phyloP scores from a whole-genome alignment of 2,888 invertebrate genomes.

The Nephrotoma appendiculata region DNA sequence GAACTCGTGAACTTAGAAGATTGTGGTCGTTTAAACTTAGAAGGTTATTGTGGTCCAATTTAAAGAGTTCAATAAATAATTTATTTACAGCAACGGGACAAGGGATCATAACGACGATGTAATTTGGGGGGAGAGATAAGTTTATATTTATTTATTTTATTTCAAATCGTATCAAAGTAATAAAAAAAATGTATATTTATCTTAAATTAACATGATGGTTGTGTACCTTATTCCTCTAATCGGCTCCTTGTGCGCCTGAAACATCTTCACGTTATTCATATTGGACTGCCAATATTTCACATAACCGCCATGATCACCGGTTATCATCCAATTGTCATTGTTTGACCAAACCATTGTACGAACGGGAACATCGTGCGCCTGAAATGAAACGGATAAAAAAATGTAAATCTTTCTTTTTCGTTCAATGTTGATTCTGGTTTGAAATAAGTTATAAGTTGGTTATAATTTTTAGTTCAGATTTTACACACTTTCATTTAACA shows the following conservation, averaged over 20 bases:
- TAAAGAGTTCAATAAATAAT: not conserved
- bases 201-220: conserved; percentile 13
- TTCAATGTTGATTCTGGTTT: not conserved
- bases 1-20: not conserved
- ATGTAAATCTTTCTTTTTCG: not conserved
- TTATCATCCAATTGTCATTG: conserved; percentile 99
- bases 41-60: not conserved
- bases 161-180: not conserved
- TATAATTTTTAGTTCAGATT: too few relatives aligned
- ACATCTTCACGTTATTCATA: conserved; percentile 99
- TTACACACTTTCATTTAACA: not conserved
- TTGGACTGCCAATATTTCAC: conserved; percentile 99
- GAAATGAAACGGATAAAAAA: conserved; percentile 13
- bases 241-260: conserved; percentile 99
- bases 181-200: not conserved
- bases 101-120: conserved; percentile 5
- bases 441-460: too few relatives aligned
- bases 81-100: not conserved
- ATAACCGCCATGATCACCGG: conserved; percentile 95
- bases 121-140: not conserved
- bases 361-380: conserved; percentile 99
- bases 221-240: conserved; percentile 92
- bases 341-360: conserved; percentile 99
- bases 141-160: conserved; percentile 3
- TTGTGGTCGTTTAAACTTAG: not conserved